Base-by-base conservation (phyloP, 2,797 vertebrate species). In the Urocyon cinereoargenteus region DNA sequence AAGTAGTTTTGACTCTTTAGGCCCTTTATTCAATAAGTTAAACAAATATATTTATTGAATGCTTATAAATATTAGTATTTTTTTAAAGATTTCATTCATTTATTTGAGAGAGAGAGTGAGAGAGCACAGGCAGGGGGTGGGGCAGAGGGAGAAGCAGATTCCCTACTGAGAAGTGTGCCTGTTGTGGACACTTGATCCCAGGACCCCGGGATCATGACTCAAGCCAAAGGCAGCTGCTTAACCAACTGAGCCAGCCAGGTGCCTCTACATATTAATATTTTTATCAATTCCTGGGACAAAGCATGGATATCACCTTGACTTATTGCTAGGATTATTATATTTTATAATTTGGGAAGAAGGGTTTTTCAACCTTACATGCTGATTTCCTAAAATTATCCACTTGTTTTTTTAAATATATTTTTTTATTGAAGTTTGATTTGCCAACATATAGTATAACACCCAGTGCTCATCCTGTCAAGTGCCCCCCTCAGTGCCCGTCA, bases 281-380 rank as follows among this genome's bases (percentile, higher is more conserved):
- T 51, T 86, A 85, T 90, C 6, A 96, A 51, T 87, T 97, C 8
- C n/a, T 84, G 4, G 26, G 36, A 31, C 9, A 90, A 93, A 90
- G 15, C 26, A 59, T 73, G 59, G 21, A 86, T 68, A 75, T 68
- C n/a, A 66, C 68, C 14, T 93, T 95, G 66, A 66, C 5, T 96
- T 70, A 61, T 22, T 96, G 61, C 53, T 78, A 26, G 9, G 24
- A 90, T 78, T 66, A 79, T 70, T 14, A 49, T 86, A 40, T 90
- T 96, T 86, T 77, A 84, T 78, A 73, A 66, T 28, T 93, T 91
- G 19, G 24, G 72, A 91, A 13, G 24, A 87, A 93, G 6, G 0
- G 3, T 24, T 88, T 95, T 95, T 79, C 36, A 91, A 24, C 28
- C 24, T 36, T 79, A 70, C 28, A n/a, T 86, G 59, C n/a, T 49